Evolutionary conservation across 2,888 invertebrate species (phyloP), one percentile per base, ranked within the genome.

Genomic region (Copidosoma aretas): DNA sequence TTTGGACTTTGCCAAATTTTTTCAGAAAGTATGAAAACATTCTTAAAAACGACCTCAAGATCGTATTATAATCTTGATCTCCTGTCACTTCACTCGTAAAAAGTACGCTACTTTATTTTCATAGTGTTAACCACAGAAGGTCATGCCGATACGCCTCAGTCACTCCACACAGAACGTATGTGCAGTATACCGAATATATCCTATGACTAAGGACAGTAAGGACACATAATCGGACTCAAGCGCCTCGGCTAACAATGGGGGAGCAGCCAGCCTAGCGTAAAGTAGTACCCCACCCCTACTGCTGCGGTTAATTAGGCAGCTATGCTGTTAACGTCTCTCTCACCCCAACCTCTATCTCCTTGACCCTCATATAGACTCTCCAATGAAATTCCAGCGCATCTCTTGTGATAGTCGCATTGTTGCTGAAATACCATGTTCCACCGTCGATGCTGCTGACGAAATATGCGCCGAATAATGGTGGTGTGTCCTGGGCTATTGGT

Each of bases 241-340:
- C 21, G 56, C 49, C 59, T 4, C 22, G 60, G 21, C 25, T 43
- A 64, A 62, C 61, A 61, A 65, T 58, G 49, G 32, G 32, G 32
- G 32, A 32, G 32, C 32, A 32, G 32, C 32, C 32, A 32, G 32
- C 32, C 32, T n/a, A 32, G 32, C 32, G 32, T 39, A 52, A 39
- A 53, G 53, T 56, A 56, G 32, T 15, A 19, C 73, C 74, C 75
- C 74, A 74, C 77, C 78, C 78, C 76, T 76, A 75, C 78, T 32
- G 32, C 77, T 77, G 76, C 75, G 77, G 80, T 80, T 81, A 81
- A 82, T 81, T 81, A 81, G 78, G 72, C 76, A 77, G 75, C 75
- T 77, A 78, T 78, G 76, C 77, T 75, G 77, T 79, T 81, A 80
- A 77, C 79, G 73, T 77, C 73, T 74, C 71, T 73, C 73, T 70